Base-by-base conservation (phyloP, 2,888 invertebrate genomes). In the Epirrita christyi region DNA sequence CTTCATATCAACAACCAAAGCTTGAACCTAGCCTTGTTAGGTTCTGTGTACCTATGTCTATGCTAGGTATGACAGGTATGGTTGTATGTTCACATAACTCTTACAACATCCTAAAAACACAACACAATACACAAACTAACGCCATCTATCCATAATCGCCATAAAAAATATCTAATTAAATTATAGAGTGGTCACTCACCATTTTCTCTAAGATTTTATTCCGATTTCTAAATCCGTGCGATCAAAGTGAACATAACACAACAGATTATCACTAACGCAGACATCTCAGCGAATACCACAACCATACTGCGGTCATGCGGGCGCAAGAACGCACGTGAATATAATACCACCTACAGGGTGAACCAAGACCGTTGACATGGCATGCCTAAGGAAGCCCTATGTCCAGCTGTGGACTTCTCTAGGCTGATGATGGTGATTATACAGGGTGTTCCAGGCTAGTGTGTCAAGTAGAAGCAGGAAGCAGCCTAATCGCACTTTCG, bases 221-320 rank as follows among this genome's bases (percentile, higher is more conserved):
- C 14, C 28, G 10, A 37, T 38, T 47, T 42, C 51, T 15, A 10
- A 32, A 14, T 15, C 11, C 13, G 15, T 48, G 10, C 40, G 37
- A 45, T 36, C 21, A n/a, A 40, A 27, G 21, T 10, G 8, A 32
- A 37, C 11, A 11, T n/a, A 11, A 37, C 41, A 6, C 10, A n/a
- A 28, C 37, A 49, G 38, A 28, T 40, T 28, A 40, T 27, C 21
- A 4, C 2, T 13, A 44, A 50, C 49, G 46, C 59, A 51, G 42
- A 47, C 76, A 72, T 74, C 78, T 78, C 75, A 76, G 66, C 53
- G 79, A 68, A 69, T 78, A 80, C 55, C 80, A 80, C 69, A 80
- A 73, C 38, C 70, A 70, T 47, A 85, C 82, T 75, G 84, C 84
- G 67, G 83, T 78, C 71, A 79, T 73, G 61, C 79, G 82, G 63